Evolutionary conservation across 1,140 invertebrate species (phyloP).

Genomic region (Camponotus pennsylvanicus): DNA sequence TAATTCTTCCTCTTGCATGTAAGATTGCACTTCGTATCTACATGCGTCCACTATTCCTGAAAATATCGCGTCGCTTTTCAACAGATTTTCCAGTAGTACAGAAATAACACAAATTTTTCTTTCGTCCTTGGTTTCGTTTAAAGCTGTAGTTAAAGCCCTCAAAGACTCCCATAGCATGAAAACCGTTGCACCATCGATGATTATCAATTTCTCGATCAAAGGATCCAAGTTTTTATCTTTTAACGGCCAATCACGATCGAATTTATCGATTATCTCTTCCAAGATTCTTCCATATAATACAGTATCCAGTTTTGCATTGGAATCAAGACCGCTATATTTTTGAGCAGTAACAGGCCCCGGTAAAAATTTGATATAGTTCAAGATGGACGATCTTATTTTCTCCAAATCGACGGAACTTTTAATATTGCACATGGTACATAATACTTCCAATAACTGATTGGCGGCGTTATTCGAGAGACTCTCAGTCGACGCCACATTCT

Average conservation of each 20-base stretch:
- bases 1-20: constrained; percentile 72
- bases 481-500: constrained; percentile 73
- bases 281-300: constrained; percentile 84
- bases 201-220: constrained; percentile 83
- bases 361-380: constrained; percentile 81
- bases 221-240: constrained; percentile 77
- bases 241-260: constrained; percentile 87
- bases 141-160: constrained; percentile 81
- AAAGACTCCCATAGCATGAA: constrained; percentile 86
- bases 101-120: constrained; percentile 80
- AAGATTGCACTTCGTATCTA: constrained; percentile 52
- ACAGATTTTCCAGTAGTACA: constrained; percentile 84
- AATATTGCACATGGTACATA: constrained; percentile 82
- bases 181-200: constrained; percentile 86
- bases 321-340: constrained; percentile 86
- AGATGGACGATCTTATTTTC: constrained; percentile 74
- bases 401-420: constrained; percentile 83
- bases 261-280: constrained; percentile 83
- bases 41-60: constrained; percentile 84
- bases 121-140: constrained; percentile 84
- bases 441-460: constrained; percentile 76
- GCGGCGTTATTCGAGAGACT: constrained; percentile 79
- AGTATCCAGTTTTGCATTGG: constrained; percentile 79
- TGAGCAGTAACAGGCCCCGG: constrained; percentile 89
- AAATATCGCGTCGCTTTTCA: constrained; percentile 87